A percentile compares a stretch with the other conserved stretches of the same genome.
phyloP scores from a whole-genome alignment of 2,888 invertebrate species.

The Eledona agricola region DNA sequence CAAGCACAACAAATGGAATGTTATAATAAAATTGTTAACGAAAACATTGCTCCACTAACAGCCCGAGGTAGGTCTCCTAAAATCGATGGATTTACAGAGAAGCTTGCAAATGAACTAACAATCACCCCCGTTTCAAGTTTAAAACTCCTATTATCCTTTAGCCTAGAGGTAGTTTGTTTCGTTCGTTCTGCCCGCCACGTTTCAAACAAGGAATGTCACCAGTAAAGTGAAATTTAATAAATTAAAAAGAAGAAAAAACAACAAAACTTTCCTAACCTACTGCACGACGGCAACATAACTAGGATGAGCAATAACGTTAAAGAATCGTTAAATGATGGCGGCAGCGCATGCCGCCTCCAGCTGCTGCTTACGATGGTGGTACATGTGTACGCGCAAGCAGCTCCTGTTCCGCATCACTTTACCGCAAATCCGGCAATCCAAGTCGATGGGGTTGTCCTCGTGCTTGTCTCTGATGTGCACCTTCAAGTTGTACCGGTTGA shows the following conservation, averaged over 20 bases:
- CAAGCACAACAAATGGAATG: constrained; percentile 23
- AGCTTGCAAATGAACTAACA: too few species aligned
- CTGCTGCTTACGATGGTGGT: constrained; percentile 70
- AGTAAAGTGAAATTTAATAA: constrained; percentile 23
- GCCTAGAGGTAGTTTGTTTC: constrained; percentile 11
- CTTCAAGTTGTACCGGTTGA: constrained; percentile 75
- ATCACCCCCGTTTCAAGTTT: too few species aligned
- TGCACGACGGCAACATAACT: constrained; percentile 1
- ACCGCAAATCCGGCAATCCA: constrained; percentile 75
- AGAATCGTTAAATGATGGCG: constrained; percentile 10
- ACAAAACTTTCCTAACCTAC: constrained; percentile 20
- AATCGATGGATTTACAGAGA: too few species aligned
- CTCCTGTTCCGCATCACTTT: constrained; percentile 73
- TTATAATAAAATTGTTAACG: constrained; percentile 1
- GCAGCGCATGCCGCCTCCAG: constrained; percentile 37
- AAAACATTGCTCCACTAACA: background rate
- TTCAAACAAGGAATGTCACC: constrained; percentile 6
- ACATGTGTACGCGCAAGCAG: constrained; percentile 72
- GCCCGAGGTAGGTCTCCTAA: too few species aligned
- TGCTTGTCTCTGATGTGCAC: constrained; percentile 78
- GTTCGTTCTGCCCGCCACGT: constrained; percentile 4
- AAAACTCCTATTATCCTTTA: too few species aligned
- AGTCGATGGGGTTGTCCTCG: constrained; percentile 71
- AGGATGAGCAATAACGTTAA: constrained; percentile 25
- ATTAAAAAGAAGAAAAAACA: constrained; percentile 25